Conservation (phyloP, 2,797 vertebrate species). For the Anolis apletophallus region DNA sequence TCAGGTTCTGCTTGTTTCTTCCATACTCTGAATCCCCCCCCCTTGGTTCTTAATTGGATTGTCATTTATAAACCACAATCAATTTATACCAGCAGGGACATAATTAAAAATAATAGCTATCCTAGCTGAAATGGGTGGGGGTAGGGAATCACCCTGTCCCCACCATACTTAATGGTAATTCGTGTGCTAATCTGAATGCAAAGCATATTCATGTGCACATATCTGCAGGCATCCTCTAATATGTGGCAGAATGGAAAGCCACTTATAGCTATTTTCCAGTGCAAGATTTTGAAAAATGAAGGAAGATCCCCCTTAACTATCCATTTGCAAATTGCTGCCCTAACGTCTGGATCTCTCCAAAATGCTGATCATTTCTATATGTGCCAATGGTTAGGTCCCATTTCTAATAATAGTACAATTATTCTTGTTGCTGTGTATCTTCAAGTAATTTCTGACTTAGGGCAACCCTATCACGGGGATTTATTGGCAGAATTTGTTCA, state of each 20-base stretch:
- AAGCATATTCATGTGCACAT: slow-evolving; percentile 44
- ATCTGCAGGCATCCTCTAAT: slow-evolving; percentile 44
- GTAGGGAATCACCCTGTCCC: slow-evolving; percentile 57
- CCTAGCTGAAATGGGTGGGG: slow-evolving; percentile 63
- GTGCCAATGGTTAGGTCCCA: slow-evolving; percentile 36
- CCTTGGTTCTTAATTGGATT: slow-evolving; percentile 50
- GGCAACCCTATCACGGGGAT: too few species aligned
- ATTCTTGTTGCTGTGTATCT: too few species aligned
- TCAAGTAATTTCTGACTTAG: too few species aligned
- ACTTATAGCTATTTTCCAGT: slow-evolving; percentile 62
- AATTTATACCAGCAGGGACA: slow-evolving; percentile 59
- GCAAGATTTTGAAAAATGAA: slow-evolving; percentile 64
- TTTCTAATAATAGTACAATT: too few species aligned
- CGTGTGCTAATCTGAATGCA: slow-evolving; percentile 66
- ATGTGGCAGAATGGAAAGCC: slow-evolving; percentile 57
- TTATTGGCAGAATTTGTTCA: too few species aligned
- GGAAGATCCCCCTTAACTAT: slow-evolving; percentile 29
- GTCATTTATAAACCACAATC: slow-evolving; percentile 53
- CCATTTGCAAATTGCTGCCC: slow-evolving; percentile 55
- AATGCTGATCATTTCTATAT: slow-evolving; percentile 64
- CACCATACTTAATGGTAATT: slow-evolving; percentile 45
- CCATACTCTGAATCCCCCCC: slow-evolving; percentile 37
- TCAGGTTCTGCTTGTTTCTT: slow-evolving; percentile 34
- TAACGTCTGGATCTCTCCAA: slow-evolving; percentile 53
- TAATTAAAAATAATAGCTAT: slow-evolving; percentile 77